These are phyloP conservation scores for Tenthredo mesomela DNA, from an alignment of 2,888 invertebrate genomes.

Conservation along the genomic window DNA sequence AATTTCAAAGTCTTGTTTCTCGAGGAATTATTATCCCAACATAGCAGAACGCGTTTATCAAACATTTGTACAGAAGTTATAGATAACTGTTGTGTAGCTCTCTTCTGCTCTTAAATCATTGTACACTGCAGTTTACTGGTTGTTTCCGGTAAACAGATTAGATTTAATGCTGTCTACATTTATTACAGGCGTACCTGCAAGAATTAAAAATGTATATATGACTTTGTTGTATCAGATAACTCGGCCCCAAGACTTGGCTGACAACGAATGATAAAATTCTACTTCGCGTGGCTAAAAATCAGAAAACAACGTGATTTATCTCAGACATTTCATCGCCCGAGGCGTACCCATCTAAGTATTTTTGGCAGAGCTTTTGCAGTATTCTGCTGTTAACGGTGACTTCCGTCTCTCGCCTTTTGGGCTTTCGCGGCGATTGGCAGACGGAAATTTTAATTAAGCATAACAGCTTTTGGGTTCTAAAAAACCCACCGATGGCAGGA, in stretches of 20 bases:
- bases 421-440: not conserved
- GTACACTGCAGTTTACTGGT: not conserved
- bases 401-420: not conserved
- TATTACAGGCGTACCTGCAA: not conserved
- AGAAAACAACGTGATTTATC: not conserved
- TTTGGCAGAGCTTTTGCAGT: not conserved
- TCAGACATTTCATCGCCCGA: not conserved
- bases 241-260: not conserved
- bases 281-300: not conserved
- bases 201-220: too few relatives aligned
- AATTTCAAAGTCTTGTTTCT: not conserved
- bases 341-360: not conserved
- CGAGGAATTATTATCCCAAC: not conserved
- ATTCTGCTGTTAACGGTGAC: not conserved
- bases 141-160: not conserved
- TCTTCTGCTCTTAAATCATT: not conserved
- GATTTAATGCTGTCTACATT: not conserved
- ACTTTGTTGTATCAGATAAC: too few relatives aligned
- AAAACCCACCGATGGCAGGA: not conserved
- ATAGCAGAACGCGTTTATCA: too few relatives aligned
- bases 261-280: not conserved
- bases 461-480: not conserved
- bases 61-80: not conserved
- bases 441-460: not conserved
- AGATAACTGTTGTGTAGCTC: not conserved